Evolutionary conservation across 2,888 invertebrate species (phyloP), one percentile per base, ranked within the genome.

Genomic region (Mellilla xanthometata): DNA sequence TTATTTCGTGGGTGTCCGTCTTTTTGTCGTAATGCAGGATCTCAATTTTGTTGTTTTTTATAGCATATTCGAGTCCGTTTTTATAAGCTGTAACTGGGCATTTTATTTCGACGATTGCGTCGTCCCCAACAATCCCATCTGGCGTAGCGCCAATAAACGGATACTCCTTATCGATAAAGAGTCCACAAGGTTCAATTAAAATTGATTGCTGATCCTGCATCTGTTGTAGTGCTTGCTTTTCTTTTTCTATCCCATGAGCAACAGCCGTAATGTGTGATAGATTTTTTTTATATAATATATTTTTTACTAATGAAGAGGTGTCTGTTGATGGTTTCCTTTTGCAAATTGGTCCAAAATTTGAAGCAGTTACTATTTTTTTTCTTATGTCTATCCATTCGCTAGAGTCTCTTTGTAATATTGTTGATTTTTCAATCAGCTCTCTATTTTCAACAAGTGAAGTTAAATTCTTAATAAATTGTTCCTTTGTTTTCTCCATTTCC

Each of bases 371-470:
- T 11, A 24, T 8, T 13, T 12, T 13, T 13, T 13, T 31, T 13
- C 31, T 3, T 8, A 31, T 9, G 12, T 24, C 34, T 7, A 35
- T 22, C 34, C 34, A 35, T 12, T 35, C 34, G 26, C 34, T 35
- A 8, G 7, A 24, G 8, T 24, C 24, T 24, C 8, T 24, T 24
- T 24, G 24, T 3, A 24, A n/a, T 7, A 24, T 8, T 7, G 24
- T 24, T 7, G 2, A 7, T 8, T 8, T 5, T 24, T 24, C 24
- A 24, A 24, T 24, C 2, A 7, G 4, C 2, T 24, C 24, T 24
- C 8, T 24, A 8, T 24, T n/a, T 7, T 8, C 8, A 7, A 8
- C 8, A 5, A 24, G 4, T 3, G 1, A 2, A 1, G 4, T 24
- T 8, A 24, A 24, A 24, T 24, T 24, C 8, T n/a, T 7, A n/a